These are phyloP conservation scores for Lepidurus packardi DNA, from an alignment of 1,140 invertebrate genomes.

Conservation along the genomic window DNA sequence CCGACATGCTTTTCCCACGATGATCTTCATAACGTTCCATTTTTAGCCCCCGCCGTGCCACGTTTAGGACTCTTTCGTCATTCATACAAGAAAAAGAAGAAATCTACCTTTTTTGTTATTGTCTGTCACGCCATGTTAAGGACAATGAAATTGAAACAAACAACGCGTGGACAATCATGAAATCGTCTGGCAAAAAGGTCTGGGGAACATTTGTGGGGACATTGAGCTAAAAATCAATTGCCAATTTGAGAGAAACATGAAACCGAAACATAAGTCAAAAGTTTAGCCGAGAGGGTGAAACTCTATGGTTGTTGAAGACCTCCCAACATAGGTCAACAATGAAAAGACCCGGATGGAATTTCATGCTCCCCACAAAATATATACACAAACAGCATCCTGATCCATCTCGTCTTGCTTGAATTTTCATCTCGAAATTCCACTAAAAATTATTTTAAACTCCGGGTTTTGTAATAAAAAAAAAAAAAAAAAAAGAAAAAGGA, in stretches of 20 bases:
- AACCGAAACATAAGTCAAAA: not conserved
- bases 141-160: too few species aligned
- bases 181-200: too few species aligned
- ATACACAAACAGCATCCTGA: not conserved
- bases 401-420: not conserved
- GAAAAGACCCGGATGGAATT: constrained; percentile 18
- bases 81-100: not conserved
- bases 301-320: constrained; percentile 1
- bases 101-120: not conserved
- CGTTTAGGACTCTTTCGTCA: not conserved
- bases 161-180: too few species aligned
- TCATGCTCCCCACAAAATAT: not conserved
- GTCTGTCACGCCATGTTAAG: too few species aligned
- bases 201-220: not conserved
- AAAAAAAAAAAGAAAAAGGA: too few species aligned
- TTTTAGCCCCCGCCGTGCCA: not conserved
- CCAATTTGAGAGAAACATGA: not conserved
- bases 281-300: not conserved
- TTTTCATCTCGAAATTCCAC: not conserved
- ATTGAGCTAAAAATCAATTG: not conserved
- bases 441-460: too few species aligned
- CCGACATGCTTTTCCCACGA: constrained; percentile 12
- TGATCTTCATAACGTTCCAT: constrained; percentile 19
- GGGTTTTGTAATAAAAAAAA: too few species aligned
- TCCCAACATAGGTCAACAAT: constrained; percentile 19